Conservation (phyloP, 2,797 vertebrate genomes). For the Psittacula derbiana region DNA sequence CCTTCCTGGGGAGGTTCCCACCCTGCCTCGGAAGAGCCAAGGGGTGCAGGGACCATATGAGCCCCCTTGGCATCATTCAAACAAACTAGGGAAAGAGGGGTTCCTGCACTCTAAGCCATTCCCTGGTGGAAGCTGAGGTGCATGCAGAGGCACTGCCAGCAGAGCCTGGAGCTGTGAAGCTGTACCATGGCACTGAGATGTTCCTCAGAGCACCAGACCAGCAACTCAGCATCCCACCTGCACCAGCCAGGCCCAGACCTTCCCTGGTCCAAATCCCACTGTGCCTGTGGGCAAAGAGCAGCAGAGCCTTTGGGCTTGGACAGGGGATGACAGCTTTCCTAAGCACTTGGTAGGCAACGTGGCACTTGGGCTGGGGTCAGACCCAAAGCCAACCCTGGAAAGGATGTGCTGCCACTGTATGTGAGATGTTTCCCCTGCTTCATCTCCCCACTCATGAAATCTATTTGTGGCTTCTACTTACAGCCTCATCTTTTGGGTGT, state of each 20-base stretch:
- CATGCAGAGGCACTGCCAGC: accelerated
- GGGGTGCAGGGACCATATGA: accelerated
- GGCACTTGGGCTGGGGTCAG: background rate
- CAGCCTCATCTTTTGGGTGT: background rate
- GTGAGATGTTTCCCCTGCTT: background rate
- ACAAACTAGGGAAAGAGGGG: background rate
- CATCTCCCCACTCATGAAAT: background rate
- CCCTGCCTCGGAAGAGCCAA: background rate
- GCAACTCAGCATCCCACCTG: accelerated
- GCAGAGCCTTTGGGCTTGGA: background rate
- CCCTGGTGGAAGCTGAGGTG: accelerated
- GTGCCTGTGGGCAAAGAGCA: background rate
- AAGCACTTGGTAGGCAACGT: accelerated
- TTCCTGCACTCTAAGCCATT: background rate
- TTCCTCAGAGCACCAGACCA: background rate
- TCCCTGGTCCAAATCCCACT: background rate
- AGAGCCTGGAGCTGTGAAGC: background rate
- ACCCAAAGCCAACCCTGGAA: background rate
- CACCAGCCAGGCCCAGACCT: background rate
- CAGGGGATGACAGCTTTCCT: background rate
- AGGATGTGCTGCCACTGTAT: background rate
- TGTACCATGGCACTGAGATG: background rate
- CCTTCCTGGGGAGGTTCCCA: background rate
- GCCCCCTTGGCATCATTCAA: background rate
- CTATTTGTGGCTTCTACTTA: conserved; percentile 34